Percentiles rank a stretch among this genome's conserved stretches.
phyloP scores from a whole-genome alignment of 2,797 vertebrate genomes.

The Columba guinea region DNA sequence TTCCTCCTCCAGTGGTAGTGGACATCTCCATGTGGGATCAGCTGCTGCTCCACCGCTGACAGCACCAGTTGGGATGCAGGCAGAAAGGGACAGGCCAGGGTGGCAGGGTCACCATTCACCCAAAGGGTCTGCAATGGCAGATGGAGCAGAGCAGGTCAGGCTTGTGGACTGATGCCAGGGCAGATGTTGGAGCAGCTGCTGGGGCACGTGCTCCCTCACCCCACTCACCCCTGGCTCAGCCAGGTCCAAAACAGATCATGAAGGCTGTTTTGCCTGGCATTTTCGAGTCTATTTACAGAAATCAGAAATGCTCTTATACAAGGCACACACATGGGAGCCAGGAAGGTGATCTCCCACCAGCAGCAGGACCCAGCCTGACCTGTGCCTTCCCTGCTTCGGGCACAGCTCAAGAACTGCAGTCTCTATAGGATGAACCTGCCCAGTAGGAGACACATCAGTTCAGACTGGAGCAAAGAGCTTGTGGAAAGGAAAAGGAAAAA shows the following conservation, averaged over 20 bases:
- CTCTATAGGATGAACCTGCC: background rate
- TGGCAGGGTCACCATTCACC: background rate
- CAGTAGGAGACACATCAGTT: background rate
- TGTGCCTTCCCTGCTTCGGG: background rate
- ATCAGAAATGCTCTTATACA: background rate
- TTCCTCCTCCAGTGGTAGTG: background rate
- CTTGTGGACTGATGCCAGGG: background rate
- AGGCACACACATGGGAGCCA: accelerated
- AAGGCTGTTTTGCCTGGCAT: background rate
- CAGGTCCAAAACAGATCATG: background rate
- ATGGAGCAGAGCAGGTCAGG: background rate
- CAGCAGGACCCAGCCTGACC: background rate
- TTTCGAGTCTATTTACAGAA: background rate
- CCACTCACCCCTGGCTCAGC: background rate
- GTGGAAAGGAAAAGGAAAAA: background rate
- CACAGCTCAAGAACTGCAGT: background rate
- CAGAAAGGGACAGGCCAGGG: accelerated
- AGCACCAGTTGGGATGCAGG: background rate
- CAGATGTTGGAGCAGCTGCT: background rate
- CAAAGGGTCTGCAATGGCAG: background rate
- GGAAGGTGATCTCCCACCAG: accelerated
- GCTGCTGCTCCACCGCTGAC: background rate
- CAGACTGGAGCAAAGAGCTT: background rate
- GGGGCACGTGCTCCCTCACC: background rate
- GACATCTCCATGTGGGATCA: accelerated